Evolutionary conservation across 2,888 invertebrate genomes (phyloP).

Genomic region (Bruchidius siliquastri): DNA sequence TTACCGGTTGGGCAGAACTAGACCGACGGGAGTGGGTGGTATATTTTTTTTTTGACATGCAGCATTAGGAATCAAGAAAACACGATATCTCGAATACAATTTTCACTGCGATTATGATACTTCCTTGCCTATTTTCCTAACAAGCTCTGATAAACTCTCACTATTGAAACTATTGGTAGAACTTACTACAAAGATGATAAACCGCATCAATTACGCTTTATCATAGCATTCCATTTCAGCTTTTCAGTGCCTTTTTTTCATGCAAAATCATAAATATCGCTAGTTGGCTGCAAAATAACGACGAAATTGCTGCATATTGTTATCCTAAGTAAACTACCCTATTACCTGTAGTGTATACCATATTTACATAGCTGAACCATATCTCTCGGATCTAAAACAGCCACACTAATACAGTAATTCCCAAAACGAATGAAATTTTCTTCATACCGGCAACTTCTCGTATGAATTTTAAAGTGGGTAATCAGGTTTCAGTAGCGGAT

Average conservation of each 20-base stretch:
- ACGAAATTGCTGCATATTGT: neutral
- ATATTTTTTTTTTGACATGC: too few relatives aligned
- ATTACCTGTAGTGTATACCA: neutral
- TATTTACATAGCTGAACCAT: neutral
- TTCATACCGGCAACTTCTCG: neutral
- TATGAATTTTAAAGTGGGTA: neutral
- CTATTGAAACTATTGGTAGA: too few relatives aligned
- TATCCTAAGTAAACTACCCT: neutral
- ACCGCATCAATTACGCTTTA: too few relatives aligned
- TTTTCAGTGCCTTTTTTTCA: neutral
- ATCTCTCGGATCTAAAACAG: neutral
- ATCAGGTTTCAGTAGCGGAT: neutral
- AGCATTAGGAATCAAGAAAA: too few relatives aligned
- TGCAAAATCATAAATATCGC: neutral
- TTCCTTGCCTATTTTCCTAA: too few relatives aligned
- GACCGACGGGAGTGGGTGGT: too few relatives aligned
- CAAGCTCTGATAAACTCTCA: too few relatives aligned
- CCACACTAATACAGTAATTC: neutral
- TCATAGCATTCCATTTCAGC: too few relatives aligned
- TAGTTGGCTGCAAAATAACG: neutral
- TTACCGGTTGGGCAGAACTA: too few relatives aligned
- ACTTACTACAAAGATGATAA: too few relatives aligned
- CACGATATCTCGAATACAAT: too few relatives aligned
- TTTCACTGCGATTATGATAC: too few relatives aligned
- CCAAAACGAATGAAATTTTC: neutral